A percentile compares a stretch with the other conserved stretches of the same genome.
phyloP scores from a whole-genome alignment of 2,113 vertebrate species.

The Ciconia boyciana region DNA sequence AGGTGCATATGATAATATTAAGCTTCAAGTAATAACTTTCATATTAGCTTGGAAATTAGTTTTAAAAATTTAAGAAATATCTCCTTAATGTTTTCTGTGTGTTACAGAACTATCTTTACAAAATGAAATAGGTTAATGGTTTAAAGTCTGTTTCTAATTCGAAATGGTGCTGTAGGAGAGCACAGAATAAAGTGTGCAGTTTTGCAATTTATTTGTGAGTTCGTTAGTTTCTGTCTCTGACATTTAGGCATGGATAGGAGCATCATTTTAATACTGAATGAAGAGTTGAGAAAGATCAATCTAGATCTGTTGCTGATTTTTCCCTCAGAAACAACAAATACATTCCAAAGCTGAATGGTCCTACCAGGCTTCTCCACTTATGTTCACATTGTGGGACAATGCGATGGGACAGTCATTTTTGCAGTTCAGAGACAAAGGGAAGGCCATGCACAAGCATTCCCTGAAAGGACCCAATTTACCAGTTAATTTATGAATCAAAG shows the following conservation, averaged over 20 bases:
- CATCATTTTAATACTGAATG: neutral
- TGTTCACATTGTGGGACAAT: neutral
- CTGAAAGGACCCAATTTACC: neutral
- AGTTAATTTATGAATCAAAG: neutral
- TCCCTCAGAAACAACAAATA: neutral
- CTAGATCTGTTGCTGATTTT: neutral
- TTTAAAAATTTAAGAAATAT: conserved; percentile 53
- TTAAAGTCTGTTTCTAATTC: conserved; percentile 24
- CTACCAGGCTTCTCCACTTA: neutral
- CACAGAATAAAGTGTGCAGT: neutral
- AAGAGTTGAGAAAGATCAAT: neutral
- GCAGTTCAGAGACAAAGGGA: neutral
- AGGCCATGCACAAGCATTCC: neutral
- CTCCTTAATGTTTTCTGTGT: neutral
- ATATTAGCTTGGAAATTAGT: conserved; percentile 50
- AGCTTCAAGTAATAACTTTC: conserved; percentile 62
- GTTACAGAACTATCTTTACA: conserved; percentile 11
- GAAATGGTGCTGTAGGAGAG: neutral
- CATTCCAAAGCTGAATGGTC: neutral
- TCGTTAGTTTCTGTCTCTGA: neutral
- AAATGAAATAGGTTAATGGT: conserved; percentile 41
- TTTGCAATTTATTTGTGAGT: neutral
- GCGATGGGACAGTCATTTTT: neutral
- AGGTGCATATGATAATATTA: conserved; percentile 67
- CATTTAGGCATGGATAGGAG: neutral